These are phyloP conservation scores for Pagetopsis macropterus DNA, from an alignment of 2,797 vertebrate genomes.

Conservation along the genomic window DNA sequence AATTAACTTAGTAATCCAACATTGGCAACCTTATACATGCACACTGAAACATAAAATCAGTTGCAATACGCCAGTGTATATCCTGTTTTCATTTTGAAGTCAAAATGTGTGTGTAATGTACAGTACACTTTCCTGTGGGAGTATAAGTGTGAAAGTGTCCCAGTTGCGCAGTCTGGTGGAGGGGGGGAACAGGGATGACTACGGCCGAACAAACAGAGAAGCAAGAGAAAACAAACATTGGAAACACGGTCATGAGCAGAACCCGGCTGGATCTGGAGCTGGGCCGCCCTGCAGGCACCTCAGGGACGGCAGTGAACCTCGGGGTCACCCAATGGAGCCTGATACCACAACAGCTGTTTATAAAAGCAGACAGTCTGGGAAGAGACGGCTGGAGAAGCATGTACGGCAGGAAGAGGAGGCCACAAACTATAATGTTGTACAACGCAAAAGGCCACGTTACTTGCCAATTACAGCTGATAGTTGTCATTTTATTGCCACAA, in stretches of 20 bases:
- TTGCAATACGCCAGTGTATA: conserved; percentile 50
- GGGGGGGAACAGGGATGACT: conserved; percentile 68
- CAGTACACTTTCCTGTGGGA: conserved; percentile 76
- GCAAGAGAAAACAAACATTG: conserved; percentile 78
- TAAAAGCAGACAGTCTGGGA: conserved; percentile 71
- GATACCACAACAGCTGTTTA: conserved; percentile 78
- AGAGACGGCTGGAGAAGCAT: conserved; percentile 54
- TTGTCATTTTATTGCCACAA: conserved; percentile 25
- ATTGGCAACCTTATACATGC: conserved; percentile 15
- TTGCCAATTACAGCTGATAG: conserved; percentile 46
- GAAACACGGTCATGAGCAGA: conserved; percentile 75
- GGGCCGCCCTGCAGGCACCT: conserved; percentile 67
- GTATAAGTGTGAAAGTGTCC: conserved; percentile 79
- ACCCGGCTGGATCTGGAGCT: conserved; percentile 66
- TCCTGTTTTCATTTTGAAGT: conserved; percentile 70
- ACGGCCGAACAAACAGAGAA: conserved; percentile 69
- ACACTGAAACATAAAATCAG: conserved; percentile 50
- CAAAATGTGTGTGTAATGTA: conserved; percentile 71
- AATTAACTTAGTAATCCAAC: conserved; percentile 18
- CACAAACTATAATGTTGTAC: conserved; percentile 56
- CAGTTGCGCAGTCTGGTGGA: conserved; percentile 53
- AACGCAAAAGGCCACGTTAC: conserved; percentile 47
- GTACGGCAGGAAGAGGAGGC: conserved; percentile 42
- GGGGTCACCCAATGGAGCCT: conserved; percentile 75
- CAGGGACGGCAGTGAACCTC: conserved; percentile 72